These are phyloP conservation scores for Drosophila auraria DNA, from an alignment of 1,140 invertebrate genomes.

Conservation along the genomic window DNA sequence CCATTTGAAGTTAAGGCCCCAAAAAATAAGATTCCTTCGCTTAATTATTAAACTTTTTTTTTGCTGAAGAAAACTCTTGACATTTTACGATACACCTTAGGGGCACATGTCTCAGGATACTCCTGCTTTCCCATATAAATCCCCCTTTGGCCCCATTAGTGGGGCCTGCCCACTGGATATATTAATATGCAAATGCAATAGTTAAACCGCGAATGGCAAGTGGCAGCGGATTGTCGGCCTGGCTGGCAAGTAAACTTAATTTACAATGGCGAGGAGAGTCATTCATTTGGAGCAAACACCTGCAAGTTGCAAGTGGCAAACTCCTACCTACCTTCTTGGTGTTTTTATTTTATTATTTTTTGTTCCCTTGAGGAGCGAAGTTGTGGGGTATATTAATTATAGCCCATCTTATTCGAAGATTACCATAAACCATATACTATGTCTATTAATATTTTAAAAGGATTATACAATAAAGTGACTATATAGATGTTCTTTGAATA, in stretches of 20 bases:
- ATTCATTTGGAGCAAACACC: constrained; percentile 79
- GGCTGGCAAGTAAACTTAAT: constrained; percentile 67
- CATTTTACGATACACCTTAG: not conserved
- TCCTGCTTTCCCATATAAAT: constrained; percentile 13
- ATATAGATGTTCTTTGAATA: no score
- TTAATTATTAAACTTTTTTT: not conserved
- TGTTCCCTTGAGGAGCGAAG: not conserved
- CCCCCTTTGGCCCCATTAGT: constrained; percentile 23
- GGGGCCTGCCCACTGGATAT: constrained; percentile 32
- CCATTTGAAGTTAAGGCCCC: not conserved
- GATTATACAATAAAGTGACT: not conserved
- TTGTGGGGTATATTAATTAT: not conserved
- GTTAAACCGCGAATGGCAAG: constrained; percentile 39
- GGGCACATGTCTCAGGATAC: not conserved
- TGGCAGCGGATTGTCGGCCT: constrained; percentile 14
- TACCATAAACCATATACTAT: not conserved
- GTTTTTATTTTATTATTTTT: constrained; percentile 5
- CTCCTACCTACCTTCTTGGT: constrained; percentile 19
- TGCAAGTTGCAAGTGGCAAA: constrained; percentile 55
- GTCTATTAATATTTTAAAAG: not conserved
- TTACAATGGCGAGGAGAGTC: constrained; percentile 70
- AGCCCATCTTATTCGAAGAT: no score
- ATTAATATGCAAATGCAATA: constrained; percentile 46
- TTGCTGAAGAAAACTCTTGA: not conserved
- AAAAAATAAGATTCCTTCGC: not conserved